Evolutionary conservation across 2,113 vertebrate genomes (phyloP).

Genomic region (Anoura caudifer): DNA sequence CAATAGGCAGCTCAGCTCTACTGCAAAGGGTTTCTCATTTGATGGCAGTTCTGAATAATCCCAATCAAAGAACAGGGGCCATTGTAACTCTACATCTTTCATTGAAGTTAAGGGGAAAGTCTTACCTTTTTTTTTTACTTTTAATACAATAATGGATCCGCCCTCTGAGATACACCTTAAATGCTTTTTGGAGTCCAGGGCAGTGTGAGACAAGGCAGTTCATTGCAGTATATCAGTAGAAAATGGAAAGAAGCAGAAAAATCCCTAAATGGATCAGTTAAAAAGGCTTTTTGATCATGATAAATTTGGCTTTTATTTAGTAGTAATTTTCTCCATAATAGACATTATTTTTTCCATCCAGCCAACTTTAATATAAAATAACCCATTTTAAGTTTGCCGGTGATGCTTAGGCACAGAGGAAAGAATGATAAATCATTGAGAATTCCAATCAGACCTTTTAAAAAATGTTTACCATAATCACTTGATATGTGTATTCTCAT

Average conservation of each 20-base stretch:
- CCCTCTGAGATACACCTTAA: not conserved
- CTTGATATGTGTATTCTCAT: not conserved
- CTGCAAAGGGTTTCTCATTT: not conserved
- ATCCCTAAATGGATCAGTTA: not conserved
- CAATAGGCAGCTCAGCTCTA: not conserved
- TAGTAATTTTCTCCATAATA: not conserved
- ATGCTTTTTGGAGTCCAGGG: not conserved
- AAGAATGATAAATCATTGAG: not conserved
- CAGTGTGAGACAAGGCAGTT: not conserved
- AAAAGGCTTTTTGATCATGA: not conserved
- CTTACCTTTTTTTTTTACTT: not conserved
- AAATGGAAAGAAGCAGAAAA: not conserved
- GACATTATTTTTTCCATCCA: not conserved
- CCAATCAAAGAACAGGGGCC: not conserved
- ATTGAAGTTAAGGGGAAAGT: not conserved
- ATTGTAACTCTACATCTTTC: not conserved
- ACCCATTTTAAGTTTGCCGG: not conserved
- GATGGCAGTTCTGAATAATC: not conserved
- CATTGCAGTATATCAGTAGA: not conserved
- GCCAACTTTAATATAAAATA: not conserved
- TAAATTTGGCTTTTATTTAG: conserved; percentile 1
- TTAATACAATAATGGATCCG: not conserved
- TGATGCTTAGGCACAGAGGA: not conserved
- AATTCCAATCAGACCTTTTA: not conserved
- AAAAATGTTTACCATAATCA: not conserved